phyloP scores from a whole-genome alignment of 2,888 invertebrate species.

The Diplazon laetatorius region DNA sequence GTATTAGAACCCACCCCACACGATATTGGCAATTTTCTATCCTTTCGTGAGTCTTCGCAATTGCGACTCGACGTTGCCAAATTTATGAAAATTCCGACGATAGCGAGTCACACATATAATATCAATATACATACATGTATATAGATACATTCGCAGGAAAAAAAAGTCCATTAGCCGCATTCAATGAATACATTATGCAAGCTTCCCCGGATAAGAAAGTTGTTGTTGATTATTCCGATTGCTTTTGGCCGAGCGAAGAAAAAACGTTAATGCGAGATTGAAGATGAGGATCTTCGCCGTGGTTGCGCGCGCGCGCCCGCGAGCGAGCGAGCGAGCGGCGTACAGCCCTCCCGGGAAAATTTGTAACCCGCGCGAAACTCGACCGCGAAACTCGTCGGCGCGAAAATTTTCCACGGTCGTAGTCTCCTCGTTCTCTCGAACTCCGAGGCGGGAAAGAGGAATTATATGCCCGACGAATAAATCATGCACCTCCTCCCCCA shows the following conservation, averaged over 20 bases:
- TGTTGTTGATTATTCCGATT: conserved; percentile 57
- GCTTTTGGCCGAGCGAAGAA: conserved; percentile 1
- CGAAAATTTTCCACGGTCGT: conserved; percentile 55
- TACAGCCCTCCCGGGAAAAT: conserved; percentile 10
- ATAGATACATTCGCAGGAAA: no score
- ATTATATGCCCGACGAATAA: conserved; percentile 65
- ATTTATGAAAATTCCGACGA: no score
- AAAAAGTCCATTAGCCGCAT: conserved; percentile 45
- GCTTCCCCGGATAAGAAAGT: conserved; percentile 37
- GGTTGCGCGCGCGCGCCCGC: no score
- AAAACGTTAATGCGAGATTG: conserved; percentile 26
- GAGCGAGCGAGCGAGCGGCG: conserved; percentile 9
- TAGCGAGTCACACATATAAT: no score
- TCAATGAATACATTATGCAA: conserved; percentile 62
- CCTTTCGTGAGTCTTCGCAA: neutral
- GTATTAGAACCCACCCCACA: conserved; percentile 30
- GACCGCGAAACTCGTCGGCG: neutral
- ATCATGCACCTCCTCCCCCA: conserved; percentile 61
- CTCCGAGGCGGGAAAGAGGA: conserved; percentile 53
- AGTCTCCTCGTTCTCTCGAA: conserved; percentile 3
- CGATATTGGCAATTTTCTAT: conserved; percentile 19
- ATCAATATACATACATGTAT: no score
- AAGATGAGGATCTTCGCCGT: conserved; percentile 2
- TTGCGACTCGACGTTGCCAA: neutral
- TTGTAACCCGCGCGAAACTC: conserved; percentile 7